phyloP scores from a whole-genome alignment of 2,797 vertebrate genomes.

The Thalassophryne amazonica region DNA sequence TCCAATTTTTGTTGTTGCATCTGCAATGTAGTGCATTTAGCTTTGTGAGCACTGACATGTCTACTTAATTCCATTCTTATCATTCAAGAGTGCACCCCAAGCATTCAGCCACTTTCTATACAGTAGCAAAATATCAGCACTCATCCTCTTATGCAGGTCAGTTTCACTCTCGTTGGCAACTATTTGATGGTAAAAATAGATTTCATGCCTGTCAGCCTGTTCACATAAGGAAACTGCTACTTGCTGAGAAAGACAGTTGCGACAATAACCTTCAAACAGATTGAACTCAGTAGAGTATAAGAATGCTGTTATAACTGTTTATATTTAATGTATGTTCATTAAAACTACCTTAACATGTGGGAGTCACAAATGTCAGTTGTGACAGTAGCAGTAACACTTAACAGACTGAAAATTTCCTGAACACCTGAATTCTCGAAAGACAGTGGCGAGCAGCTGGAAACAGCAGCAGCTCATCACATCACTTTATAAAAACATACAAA shows the following conservation, averaged over 20 bases:
- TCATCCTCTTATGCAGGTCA: conserved; percentile 24
- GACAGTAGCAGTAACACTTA: conserved; percentile 15
- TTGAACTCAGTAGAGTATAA: not conserved
- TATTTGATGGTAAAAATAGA: conserved; percentile 47
- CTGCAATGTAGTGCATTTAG: conserved; percentile 35
- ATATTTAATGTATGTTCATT: conserved; percentile 2
- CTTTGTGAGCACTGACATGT: conserved; percentile 41
- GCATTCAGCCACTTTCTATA: conserved; percentile 6
- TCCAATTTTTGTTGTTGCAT: conserved; percentile 54
- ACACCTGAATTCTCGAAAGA: not conserved
- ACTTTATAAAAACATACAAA: not conserved
- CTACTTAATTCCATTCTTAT: conserved; percentile 50
- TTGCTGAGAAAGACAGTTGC: conserved; percentile 24
- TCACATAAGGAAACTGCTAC: not conserved
- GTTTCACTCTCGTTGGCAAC: conserved; percentile 15
- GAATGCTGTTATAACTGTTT: not conserved
- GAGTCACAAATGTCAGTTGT: conserved; percentile 25
- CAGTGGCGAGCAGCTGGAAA: not conserved
- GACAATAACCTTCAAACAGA: conserved; percentile 25
- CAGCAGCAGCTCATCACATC: too few relatives aligned
- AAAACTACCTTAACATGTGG: conserved; percentile 36
- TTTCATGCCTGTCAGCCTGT: conserved; percentile 9
- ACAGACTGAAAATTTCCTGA: conserved; percentile 4
- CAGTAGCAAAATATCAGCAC: conserved; percentile 13
- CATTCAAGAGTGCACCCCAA: not conserved